These are phyloP conservation scores for Eumaeus atala DNA, from an alignment of 1,140 invertebrate genomes.

Conservation along the genomic window DNA sequence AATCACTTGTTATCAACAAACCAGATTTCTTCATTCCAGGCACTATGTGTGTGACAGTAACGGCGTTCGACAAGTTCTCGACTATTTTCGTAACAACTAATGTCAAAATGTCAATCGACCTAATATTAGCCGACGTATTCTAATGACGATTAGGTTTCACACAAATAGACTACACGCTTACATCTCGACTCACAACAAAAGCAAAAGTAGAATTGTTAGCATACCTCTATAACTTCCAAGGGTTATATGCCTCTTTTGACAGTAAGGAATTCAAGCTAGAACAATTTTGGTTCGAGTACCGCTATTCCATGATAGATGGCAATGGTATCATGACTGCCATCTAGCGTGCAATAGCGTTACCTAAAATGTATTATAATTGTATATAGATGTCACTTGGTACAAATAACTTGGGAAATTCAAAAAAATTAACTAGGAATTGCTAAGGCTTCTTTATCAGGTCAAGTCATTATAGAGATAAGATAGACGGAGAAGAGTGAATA, in stretches of 20 bases:
- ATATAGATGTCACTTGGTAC: not conserved
- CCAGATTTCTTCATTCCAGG: conserved; percentile 67
- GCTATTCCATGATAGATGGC: conserved; percentile 38
- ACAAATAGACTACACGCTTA: not conserved
- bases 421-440: no score
- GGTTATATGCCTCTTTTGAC: not conserved
- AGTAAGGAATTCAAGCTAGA: no score
- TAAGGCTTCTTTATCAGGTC: no score
- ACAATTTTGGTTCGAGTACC: conserved; percentile 13
- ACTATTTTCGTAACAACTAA: conserved; percentile 30
- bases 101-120: conserved; percentile 35
- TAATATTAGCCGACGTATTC: conserved; percentile 13
- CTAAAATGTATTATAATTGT: not conserved
- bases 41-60: conserved; percentile 30
- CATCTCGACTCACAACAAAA: not conserved
- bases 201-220: not conserved
- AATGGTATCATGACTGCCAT: not conserved
- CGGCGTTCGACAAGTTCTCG: conserved; percentile 26
- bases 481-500: no score
- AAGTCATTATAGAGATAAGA: no score
- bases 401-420: no score
- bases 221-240: not conserved
- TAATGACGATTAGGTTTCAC: conserved; percentile 4
- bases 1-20: conserved; percentile 69
- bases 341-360: not conserved